These are phyloP conservation scores for Dryobates pubescens DNA, from an alignment of 2,797 vertebrate species.

Conservation along the genomic window DNA sequence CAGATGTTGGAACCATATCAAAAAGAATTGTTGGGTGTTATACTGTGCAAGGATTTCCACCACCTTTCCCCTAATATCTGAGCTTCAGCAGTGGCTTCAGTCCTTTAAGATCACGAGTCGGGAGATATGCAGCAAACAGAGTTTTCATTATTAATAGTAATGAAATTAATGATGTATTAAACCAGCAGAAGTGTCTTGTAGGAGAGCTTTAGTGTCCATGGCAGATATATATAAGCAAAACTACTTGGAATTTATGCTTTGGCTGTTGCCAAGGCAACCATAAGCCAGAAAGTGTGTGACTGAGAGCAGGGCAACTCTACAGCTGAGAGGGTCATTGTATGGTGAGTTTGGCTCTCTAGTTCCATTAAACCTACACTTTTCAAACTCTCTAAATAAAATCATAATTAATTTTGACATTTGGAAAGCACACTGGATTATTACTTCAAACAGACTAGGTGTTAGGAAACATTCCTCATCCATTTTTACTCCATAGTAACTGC, in stretches of 20 bases:
- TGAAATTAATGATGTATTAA: constrained; percentile 72
- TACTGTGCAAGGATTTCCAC: not conserved
- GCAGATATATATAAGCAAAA: constrained; percentile 62
- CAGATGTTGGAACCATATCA: constrained; percentile 56
- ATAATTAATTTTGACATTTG: constrained; percentile 56
- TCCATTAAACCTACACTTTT: constrained; percentile 61
- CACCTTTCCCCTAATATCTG: not conserved
- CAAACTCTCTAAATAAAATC: constrained; percentile 49
- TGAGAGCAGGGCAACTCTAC: constrained; percentile 62
- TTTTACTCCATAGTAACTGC: not conserved
- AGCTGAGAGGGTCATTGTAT: constrained; percentile 55
- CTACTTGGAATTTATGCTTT: constrained; percentile 68
- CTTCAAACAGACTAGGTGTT: constrained; percentile 48
- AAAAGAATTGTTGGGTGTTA: constrained; percentile 27
- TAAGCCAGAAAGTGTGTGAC: constrained; percentile 51
- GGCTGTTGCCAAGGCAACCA: constrained; percentile 70
- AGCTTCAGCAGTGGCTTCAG: constrained; percentile 32
- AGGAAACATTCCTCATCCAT: constrained; percentile 45
- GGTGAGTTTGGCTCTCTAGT: constrained; percentile 25
- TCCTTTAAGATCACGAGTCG: constrained; percentile 34
- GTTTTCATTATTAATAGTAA: constrained; percentile 47
- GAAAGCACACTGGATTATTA: constrained; percentile 10
- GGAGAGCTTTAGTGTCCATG: constrained; percentile 49
- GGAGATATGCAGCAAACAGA: constrained; percentile 17
- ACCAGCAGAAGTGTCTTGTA: constrained; percentile 59